Conservation (phyloP, 2,113 vertebrate genomes). For the Vombatus ursinus region DNA sequence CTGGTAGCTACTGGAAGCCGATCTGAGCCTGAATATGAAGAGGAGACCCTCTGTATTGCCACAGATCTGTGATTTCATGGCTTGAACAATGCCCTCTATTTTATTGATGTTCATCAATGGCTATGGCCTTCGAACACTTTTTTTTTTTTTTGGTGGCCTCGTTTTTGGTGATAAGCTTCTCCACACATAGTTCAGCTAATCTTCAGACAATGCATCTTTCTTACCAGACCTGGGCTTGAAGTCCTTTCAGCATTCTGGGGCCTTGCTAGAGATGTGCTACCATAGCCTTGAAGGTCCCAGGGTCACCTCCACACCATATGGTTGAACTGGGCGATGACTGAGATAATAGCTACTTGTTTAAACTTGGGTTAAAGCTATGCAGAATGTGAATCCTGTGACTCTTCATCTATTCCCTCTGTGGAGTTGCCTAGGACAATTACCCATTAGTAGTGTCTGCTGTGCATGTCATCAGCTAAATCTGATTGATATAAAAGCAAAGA, state of each 20-base stretch:
- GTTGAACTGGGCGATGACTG: neutral
- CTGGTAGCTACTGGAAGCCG: neutral
- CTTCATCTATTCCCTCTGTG: neutral
- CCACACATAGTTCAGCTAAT: neutral
- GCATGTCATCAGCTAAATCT: neutral
- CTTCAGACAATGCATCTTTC: neutral
- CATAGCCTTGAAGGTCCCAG: neutral
- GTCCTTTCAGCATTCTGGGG: neutral
- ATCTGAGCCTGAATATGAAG: neutral
- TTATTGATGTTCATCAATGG: neutral
- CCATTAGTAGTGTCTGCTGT: neutral
- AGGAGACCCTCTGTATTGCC: neutral
- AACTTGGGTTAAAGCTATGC: conserved; percentile 24
- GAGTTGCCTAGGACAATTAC: neutral
- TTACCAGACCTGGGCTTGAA: neutral
- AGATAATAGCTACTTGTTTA: neutral
- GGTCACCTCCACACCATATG: neutral
- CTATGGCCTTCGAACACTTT: neutral
- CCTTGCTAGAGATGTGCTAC: neutral
- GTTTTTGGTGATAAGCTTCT: neutral
- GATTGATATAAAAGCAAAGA: conserved; percentile 37
- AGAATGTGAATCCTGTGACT: neutral
- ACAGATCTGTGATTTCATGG: neutral
- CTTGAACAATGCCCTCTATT: neutral
- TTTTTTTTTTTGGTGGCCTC: neutral